These are phyloP conservation scores for Polymixis flavicincta DNA, from an alignment of 2,888 invertebrate genomes.

Conservation along the genomic window DNA sequence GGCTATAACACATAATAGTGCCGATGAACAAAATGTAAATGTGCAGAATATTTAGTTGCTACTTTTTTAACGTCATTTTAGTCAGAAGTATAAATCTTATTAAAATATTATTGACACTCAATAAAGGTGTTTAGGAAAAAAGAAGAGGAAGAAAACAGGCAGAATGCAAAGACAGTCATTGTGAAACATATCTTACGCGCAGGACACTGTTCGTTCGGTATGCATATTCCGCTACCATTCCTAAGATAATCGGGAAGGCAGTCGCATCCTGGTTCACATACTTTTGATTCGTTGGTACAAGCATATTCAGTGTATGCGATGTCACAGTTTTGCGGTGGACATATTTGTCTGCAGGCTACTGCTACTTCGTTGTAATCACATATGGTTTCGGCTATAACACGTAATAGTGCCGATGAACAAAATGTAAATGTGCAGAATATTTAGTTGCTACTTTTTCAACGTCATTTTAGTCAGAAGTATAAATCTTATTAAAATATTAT, in stretches of 20 bases:
- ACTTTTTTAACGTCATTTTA: background rate
- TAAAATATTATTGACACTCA: background rate
- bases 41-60: background rate
- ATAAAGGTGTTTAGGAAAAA: background rate
- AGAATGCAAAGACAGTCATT: background rate
- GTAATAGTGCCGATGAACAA: background rate
- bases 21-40: background rate
- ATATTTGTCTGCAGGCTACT: slow-evolving; percentile 64
- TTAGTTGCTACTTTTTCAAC: too few species aligned
- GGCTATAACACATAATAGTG: slow-evolving; percentile 9
- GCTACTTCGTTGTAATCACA: slow-evolving; percentile 70
- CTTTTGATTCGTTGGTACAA: too few species aligned
- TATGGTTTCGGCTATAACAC: slow-evolving; percentile 19
- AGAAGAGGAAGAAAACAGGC: background rate
- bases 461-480: background rate
- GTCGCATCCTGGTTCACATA: slow-evolving; percentile 74
- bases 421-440: background rate
- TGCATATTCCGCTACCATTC: slow-evolving; percentile 65
- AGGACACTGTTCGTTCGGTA: slow-evolving; percentile 67
- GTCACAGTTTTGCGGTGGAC: slow-evolving; percentile 76
- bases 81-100: background rate
- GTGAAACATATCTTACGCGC: slow-evolving; percentile 57
- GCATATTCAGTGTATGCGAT: too few species aligned
- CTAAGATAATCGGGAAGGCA: slow-evolving; percentile 73
- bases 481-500: background rate